Conservation (phyloP, 2,888 invertebrate species). For the Hyposoter dolosus region DNA sequence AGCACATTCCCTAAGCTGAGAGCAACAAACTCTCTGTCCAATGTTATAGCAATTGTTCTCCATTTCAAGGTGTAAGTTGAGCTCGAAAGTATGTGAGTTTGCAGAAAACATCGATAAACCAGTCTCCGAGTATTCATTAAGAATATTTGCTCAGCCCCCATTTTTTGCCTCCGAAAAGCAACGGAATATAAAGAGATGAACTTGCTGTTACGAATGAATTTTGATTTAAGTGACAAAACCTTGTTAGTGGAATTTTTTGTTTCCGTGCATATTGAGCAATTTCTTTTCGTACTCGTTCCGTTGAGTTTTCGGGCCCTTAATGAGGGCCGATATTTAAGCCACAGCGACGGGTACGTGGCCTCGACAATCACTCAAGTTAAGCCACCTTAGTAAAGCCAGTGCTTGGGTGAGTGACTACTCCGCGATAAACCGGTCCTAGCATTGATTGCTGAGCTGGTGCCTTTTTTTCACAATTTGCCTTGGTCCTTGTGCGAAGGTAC, state of each 20-base stretch:
- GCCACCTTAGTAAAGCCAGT: background rate
- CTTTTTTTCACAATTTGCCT: background rate
- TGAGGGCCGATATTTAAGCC: background rate
- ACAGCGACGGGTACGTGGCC: background rate
- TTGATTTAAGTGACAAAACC: background rate
- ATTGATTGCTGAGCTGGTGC: background rate
- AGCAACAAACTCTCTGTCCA: slow-evolving; percentile 49
- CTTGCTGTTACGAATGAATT: background rate
- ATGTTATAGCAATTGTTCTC: slow-evolving; percentile 40
- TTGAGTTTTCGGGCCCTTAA: background rate
- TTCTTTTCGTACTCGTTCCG: background rate
- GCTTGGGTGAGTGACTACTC: background rate
- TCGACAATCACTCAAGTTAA: background rate
- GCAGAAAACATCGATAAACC: slow-evolving; percentile 18
- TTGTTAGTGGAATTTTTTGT: background rate
- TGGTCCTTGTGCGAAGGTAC: background rate
- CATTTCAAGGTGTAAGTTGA: slow-evolving; percentile 12
- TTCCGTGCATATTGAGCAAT: background rate
- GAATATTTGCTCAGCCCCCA: background rate
- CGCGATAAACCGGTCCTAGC: no score
- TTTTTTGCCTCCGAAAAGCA: background rate
- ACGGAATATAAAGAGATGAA: background rate
- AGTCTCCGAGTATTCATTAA: background rate
- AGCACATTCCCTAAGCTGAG: slow-evolving; percentile 33
- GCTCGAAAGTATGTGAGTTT: background rate